A percentile compares a stretch with the other conserved stretches of the same genome.
Evolutionary conservation across 1,140 invertebrate species (phyloP).

Genomic region (Philopotamus ludificatus): DNA sequence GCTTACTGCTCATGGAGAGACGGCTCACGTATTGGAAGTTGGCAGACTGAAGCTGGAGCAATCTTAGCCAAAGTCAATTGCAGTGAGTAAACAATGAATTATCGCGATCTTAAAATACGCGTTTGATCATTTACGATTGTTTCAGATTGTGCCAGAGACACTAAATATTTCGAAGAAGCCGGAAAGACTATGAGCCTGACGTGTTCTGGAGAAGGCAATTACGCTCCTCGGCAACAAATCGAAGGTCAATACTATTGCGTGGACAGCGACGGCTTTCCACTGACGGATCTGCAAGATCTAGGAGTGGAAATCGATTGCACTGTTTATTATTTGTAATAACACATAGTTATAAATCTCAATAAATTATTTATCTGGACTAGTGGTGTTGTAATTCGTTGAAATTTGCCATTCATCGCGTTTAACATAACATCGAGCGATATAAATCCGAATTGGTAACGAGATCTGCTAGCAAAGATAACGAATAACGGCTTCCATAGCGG

Average conservation of each 20-base stretch:
- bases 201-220: conserved; percentile 57
- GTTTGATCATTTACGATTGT: conserved; percentile 8
- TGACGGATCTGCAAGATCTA: conserved; percentile 33
- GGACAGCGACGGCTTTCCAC: conserved; percentile 55
- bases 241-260: conserved; percentile 55
- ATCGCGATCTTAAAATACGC: background rate
- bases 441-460: conserved; percentile 18
- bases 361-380: background rate
- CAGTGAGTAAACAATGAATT: conserved; percentile 45
- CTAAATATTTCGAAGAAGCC: conserved; percentile 50
- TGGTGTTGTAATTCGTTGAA: too few relatives aligned
- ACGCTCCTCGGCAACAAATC: conserved; percentile 50
- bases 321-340: too few relatives aligned
- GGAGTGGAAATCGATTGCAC: conserved; percentile 28
- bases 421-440: too few relatives aligned
- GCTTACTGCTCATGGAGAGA: conserved; percentile 57
- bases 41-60: conserved; percentile 47
- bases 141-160: conserved; percentile 59
- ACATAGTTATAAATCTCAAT: background rate
- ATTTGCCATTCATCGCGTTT: too few relatives aligned
- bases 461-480: conserved; percentile 19
- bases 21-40: conserved; percentile 53
- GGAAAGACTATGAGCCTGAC: conserved; percentile 49
- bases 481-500: conserved; percentile 13
- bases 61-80: conserved; percentile 52